Evolutionary conservation across 2,113 vertebrate genomes (phyloP).

Genomic region (Tupaia chinensis): DNA sequence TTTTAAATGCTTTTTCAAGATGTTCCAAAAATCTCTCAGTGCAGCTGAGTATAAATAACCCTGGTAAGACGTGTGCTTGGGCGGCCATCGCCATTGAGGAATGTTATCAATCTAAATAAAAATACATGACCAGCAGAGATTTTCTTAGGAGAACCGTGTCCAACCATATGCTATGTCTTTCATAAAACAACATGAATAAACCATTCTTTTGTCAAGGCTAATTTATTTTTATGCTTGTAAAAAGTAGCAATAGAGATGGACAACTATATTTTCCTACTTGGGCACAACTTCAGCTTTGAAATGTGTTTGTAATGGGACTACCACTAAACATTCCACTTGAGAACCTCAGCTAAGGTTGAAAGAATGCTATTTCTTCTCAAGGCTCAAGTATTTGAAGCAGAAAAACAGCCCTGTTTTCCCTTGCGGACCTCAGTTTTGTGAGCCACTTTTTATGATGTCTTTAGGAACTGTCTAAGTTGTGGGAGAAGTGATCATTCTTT

Average conservation of each 20-base stretch:
- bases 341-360: slow-evolving; percentile 63
- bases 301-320: slow-evolving; percentile 59
- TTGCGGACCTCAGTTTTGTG: slow-evolving; percentile 66
- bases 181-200: slow-evolving; percentile 70
- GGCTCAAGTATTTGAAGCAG: slow-evolving; percentile 59
- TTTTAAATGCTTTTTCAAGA: slow-evolving; percentile 49
- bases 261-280: slow-evolving; percentile 24
- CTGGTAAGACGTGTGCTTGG: background rate
- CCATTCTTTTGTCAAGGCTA: slow-evolving; percentile 64
- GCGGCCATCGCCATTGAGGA: background rate
- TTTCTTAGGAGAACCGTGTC: slow-evolving; percentile 43
- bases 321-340: slow-evolving; percentile 31
- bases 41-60: background rate
- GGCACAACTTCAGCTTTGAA: slow-evolving; percentile 56
- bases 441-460: slow-evolving; percentile 66
- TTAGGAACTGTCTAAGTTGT: slow-evolving; percentile 69
- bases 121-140: slow-evolving; percentile 1
- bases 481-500: slow-evolving; percentile 61
- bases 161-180: background rate
- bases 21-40: background rate
- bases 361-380: slow-evolving; percentile 69
- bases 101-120: background rate
- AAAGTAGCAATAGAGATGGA: slow-evolving; percentile 56
- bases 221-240: slow-evolving; percentile 75
- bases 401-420: slow-evolving; percentile 77